Evolutionary conservation across 2,888 invertebrate genomes (phyloP), one percentile per base, ranked within the genome.

Genomic region (Limenitis camilla): DNA sequence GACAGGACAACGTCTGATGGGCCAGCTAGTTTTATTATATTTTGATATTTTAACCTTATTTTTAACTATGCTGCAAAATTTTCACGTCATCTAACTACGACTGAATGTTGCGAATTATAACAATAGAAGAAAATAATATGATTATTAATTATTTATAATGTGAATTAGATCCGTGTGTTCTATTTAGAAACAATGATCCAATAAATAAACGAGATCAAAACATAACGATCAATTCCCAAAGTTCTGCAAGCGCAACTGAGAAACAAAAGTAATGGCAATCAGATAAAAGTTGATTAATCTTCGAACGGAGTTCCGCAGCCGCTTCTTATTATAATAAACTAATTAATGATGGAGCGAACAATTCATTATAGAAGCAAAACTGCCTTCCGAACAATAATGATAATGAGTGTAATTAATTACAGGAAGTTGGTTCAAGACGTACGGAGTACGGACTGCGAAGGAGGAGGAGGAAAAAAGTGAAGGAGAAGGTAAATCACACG

Each of bases 391-490:
- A 87, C 87, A 86, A 85, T 87, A 86, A 87, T 86, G 85, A 86
- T 87, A 87, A 87, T 87, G 85, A 86, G 86, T 78, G 78, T 87
- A 85, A 87, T 87, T 86, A 87, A 87, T 87, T 87, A 86, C 85
- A 78, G 84, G 82, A 86, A 87, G 82, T 86, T 83, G 78, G 77
- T 81, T 82, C 78, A 78, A 85, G 84, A 83, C 81, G 83, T 77
- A 80, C 77, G 68, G 74, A 67, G 73, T 69, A 72, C 43, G 4
- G 72, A 73, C 49, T 72, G 65, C 56, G 64, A 49, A 64, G 56
- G 31, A 39, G 41, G 40, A 19, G 72, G 77, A 77, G 63, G 49
- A 45, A 78, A 71, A 57, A 68, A 53, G 8, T 39, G 7, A 5
- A 35, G 19, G 9, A 19, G 8, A 28, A 8, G 11, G 10, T 30